A percentile compares a stretch with the other conserved stretches of the same genome.
Evolutionary conservation across 1,140 invertebrate species (phyloP).

Genomic region (Oncopodura yosiiana): DNA sequence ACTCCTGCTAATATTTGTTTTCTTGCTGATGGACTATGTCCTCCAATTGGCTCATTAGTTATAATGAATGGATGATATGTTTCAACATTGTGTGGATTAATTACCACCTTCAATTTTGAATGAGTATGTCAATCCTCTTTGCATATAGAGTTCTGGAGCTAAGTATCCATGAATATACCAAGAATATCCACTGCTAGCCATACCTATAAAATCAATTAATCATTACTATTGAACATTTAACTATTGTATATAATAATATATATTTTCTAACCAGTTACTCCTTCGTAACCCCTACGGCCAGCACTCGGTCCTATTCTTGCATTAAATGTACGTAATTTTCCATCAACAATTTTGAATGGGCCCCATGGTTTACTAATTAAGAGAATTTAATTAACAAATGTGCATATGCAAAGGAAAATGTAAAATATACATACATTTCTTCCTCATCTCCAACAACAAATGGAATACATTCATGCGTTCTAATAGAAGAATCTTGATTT

Average conservation of each 20-base stretch:
- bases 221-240: slow-evolving; percentile 3
- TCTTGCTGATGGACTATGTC: not conserved
- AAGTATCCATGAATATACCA: slow-evolving; percentile 85
- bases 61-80: slow-evolving; percentile 88
- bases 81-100: slow-evolving; percentile 74
- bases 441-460: slow-evolving; percentile 2
- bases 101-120: slow-evolving; percentile 75
- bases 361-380: slow-evolving; percentile 56
- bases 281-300: slow-evolving; percentile 62
- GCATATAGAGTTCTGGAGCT: slow-evolving; percentile 73
- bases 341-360: slow-evolving; percentile 63
- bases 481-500: slow-evolving; percentile 17
- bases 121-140: slow-evolving; percentile 71
- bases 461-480: slow-evolving; percentile 4
- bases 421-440: not conserved
- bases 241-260: slow-evolving; percentile 1
- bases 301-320: slow-evolving; percentile 72
- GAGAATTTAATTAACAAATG: not conserved
- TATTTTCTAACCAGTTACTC: slow-evolving; percentile 49
- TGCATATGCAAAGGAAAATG: not conserved
- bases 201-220: slow-evolving; percentile 39
- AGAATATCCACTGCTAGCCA: slow-evolving; percentile 50
- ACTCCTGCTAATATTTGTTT: slow-evolving; percentile 63
- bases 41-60: slow-evolving; percentile 54
- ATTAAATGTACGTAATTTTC: slow-evolving; percentile 61